Evolutionary conservation across 2,888 invertebrate genomes (phyloP), one percentile per base, ranked within the genome.

Genomic region (Epinotia nisella): DNA sequence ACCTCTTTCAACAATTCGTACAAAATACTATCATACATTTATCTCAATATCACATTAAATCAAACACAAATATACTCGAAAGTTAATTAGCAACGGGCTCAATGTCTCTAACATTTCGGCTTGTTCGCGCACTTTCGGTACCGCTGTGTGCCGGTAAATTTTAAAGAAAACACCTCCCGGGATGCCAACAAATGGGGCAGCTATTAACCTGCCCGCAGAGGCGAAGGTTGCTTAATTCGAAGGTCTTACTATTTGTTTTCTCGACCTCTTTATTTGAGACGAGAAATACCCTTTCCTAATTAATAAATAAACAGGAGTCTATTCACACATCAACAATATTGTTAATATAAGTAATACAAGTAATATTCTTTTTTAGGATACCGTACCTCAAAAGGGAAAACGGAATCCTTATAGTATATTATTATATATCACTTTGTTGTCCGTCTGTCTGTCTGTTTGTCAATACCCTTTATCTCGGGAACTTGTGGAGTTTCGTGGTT

Each of bases 121-220:
- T 78, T 76, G 76, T 76, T 77, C 75, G 71, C 72, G 76, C 75
- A 77, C 76, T 79, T 77, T 75, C 64, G 24, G 71, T 70, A 55
- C 69, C 53, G 73, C 76, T 74, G 71, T 65, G 71, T 66, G 68
- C 74, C 75, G 77, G 78, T 75, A 74, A 79, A 80, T 77, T 79
- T 77, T 77, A 75, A 75, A 76, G 78, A 76, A 78, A 78, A 80
- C 79, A 75, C 76, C 75, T 77, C 77, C 76, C 74, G 72, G 79
- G 79, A 79, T 76, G 79, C 75, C 76, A 77, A 76, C 78, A 82
- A 82, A 83, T 83, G 81, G 75, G 76, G 75, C 49, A 69, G 75
- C 76, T 73, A 75, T 79, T 78, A 76, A 78, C 78, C 76, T 80
- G 76, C 71, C 78, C 77, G 69, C 75, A 71, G 76, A 62, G 77